Evolutionary conservation across 1,140 invertebrate genomes (phyloP).

Genomic region (Drosophila repleta): DNA sequence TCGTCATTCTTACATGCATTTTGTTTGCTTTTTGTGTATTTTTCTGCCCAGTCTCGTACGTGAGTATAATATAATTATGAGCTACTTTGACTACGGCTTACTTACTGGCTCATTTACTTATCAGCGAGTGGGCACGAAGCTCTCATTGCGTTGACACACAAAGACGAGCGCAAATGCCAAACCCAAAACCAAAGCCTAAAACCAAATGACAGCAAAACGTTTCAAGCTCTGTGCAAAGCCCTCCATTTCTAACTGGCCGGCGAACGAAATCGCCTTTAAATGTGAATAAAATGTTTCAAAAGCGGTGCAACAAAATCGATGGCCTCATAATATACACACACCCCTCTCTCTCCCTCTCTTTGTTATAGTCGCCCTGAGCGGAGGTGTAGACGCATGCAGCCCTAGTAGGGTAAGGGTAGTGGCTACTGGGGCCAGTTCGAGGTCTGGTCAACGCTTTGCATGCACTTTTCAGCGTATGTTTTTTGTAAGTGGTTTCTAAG

Average conservation of each 20-base stretch:
- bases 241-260: not conserved
- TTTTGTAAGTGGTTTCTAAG: slow-evolving; percentile 60
- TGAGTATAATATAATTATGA: slow-evolving; percentile 82
- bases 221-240: slow-evolving; percentile 9
- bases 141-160: slow-evolving; percentile 54
- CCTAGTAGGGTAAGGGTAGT: not conserved
- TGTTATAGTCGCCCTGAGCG: too few species aligned
- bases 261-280: slow-evolving; percentile 71
- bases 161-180: slow-evolving; percentile 3
- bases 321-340: slow-evolving; percentile 69
- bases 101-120: slow-evolving; percentile 59
- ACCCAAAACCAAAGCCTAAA: slow-evolving; percentile 38
- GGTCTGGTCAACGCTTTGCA: slow-evolving; percentile 45
- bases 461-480: not conserved
- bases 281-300: slow-evolving; percentile 64
- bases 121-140: slow-evolving; percentile 29
- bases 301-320: slow-evolving; percentile 67
- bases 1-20: slow-evolving; percentile 20
- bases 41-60: slow-evolving; percentile 77
- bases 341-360: not conserved
- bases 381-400: not conserved
- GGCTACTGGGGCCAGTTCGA: slow-evolving; percentile 33
- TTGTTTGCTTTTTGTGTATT: slow-evolving; percentile 47
- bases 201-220: slow-evolving; percentile 49
- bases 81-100: slow-evolving; percentile 70